A percentile compares a stretch with the other conserved stretches of the same genome.
These are phyloP conservation scores for Alligator sinensis DNA, from an alignment of 2,113 vertebrate genomes.

Conservation along the genomic window DNA sequence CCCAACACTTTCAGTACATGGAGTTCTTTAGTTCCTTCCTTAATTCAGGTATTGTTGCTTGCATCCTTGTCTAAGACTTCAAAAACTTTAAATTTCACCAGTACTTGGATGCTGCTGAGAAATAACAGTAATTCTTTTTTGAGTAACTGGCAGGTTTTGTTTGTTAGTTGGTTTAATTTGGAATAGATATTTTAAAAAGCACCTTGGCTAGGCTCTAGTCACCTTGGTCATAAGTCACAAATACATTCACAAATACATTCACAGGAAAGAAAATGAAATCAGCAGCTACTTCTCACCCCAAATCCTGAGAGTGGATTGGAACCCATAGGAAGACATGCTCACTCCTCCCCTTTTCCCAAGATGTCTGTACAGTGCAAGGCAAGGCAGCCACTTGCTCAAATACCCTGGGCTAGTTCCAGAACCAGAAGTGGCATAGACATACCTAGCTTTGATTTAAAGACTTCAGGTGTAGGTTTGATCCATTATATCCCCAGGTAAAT, in stretches of 20 bases:
- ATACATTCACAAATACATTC: fast-evolving
- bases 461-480: neutral
- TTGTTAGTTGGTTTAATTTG: neutral
- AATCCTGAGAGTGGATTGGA: neutral
- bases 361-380: no score
- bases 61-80: neutral
- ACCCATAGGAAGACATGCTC: neutral
- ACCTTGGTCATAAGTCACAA: neutral
- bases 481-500: neutral
- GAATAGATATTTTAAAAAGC: neutral
- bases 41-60: neutral
- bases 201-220: neutral
- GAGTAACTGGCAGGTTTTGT: neutral
- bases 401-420: no score
- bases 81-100: neutral
- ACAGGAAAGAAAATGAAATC: neutral
- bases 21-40: neutral
- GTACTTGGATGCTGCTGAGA: neutral
- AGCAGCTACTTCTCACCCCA: neutral
- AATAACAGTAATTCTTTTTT: neutral
- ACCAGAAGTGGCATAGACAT: neutral
- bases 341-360: neutral
- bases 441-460: neutral
- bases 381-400: neutral
- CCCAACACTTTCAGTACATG: neutral